A percentile compares a stretch with the other conserved stretches of the same genome.
phyloP scores from a whole-genome alignment of 2,888 invertebrate genomes.

The Adineta ricciae region DNA sequence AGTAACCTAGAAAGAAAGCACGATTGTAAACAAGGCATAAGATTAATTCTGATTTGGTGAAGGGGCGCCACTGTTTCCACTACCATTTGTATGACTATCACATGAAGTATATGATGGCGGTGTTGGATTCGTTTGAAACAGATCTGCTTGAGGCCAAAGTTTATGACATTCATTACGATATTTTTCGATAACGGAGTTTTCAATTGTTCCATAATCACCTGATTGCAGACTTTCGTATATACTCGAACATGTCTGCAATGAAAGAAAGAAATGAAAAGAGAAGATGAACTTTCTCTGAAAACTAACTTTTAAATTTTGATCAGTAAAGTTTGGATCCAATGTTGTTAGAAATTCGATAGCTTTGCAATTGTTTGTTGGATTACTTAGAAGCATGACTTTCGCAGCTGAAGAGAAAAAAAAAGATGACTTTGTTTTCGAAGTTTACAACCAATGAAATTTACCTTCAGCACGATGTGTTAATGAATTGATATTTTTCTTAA shows the following conservation, averaged over 20 bases:
- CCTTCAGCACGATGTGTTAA: slow-evolving; percentile 5
- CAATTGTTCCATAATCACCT: neutral
- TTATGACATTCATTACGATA: neutral
- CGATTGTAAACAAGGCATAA: neutral
- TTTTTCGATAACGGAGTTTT: neutral
- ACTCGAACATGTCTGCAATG: neutral
- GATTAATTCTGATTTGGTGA: neutral
- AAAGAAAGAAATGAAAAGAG: neutral
- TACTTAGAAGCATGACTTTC: neutral
- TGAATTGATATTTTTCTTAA: slow-evolving; percentile 18
- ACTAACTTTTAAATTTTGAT: slow-evolving; percentile 9
- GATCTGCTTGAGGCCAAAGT: neutral
- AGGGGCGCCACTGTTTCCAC: neutral
- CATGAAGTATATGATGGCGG: neutral
- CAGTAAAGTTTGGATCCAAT: neutral
- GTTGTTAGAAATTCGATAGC: neutral
- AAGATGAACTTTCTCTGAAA: neutral
- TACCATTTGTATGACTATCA: neutral
- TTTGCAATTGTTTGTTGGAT: neutral
- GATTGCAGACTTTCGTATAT: neutral
- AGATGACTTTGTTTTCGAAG: neutral
- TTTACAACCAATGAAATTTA: neutral
- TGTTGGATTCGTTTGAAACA: neutral
- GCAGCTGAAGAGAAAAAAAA: neutral
- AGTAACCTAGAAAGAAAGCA: neutral